These are phyloP conservation scores for Stegostoma tigrinum DNA, from an alignment of 2,113 vertebrate species.

Conservation along the genomic window DNA sequence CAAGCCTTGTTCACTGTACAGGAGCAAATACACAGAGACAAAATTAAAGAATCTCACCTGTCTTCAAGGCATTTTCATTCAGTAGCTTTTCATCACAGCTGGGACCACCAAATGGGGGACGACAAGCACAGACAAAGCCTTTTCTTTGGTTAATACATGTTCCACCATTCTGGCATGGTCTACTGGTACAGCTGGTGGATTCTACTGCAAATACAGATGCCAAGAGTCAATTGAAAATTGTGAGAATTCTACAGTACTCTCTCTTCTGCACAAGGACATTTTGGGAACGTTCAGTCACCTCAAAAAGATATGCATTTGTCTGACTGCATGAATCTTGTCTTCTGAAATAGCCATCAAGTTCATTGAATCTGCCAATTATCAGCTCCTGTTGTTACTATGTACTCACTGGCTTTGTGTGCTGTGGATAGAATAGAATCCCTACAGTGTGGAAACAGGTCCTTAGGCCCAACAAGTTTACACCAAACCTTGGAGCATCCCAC, in stretches of 20 bases:
- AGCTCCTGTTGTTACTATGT: background rate
- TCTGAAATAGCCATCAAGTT: background rate
- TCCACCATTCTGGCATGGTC: conserved; percentile 62
- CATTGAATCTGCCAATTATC: background rate
- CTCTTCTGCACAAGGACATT: background rate
- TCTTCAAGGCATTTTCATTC: conserved; percentile 49
- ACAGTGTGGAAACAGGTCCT: too few species aligned
- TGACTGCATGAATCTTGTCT: background rate
- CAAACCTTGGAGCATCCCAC: too few species aligned
- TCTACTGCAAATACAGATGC: conserved; percentile 41
- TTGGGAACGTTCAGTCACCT: background rate
- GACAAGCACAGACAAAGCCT: conserved; percentile 58
- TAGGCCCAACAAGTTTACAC: too few species aligned
- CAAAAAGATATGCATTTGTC: background rate
- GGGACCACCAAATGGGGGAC: conserved; percentile 62
- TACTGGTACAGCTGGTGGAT: conserved; percentile 49
- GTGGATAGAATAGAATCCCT: too few species aligned
- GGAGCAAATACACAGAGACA: background rate
- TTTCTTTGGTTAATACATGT: conserved; percentile 56
- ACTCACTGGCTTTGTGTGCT: too few species aligned
- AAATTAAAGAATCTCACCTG: conserved; percentile 48
- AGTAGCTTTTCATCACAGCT: conserved; percentile 55
- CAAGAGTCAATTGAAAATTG: background rate
- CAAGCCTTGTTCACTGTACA: background rate
- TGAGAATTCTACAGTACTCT: background rate